These are phyloP conservation scores for Liasis olivaceus DNA, from an alignment of 2,797 vertebrate species.

Conservation along the genomic window DNA sequence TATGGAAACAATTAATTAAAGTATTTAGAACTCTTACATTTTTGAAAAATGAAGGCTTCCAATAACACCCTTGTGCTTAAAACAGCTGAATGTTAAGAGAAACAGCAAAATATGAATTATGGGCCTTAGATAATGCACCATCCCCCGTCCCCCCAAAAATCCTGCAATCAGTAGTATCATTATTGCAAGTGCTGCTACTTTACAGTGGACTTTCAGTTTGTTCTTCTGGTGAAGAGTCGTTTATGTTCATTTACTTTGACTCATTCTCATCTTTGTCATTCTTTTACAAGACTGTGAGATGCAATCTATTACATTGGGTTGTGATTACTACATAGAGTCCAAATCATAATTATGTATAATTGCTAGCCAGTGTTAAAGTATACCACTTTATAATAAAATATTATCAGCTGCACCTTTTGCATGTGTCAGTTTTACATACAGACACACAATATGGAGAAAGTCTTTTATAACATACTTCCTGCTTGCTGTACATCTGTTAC, in stretches of 20 bases:
- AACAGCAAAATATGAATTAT: constrained; percentile 45
- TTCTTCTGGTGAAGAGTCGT: constrained; percentile 82
- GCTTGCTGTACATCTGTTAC: constrained; percentile 58
- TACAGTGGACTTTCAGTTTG: constrained; percentile 77
- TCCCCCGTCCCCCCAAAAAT: constrained; percentile 53
- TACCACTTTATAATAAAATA: not conserved
- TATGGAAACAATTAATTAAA: constrained; percentile 5
- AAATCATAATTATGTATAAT: constrained; percentile 35
- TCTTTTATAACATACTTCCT: constrained; percentile 58
- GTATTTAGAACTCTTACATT: constrained; percentile 20
- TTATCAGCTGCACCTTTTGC: constrained; percentile 45
- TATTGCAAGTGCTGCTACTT: constrained; percentile 46
- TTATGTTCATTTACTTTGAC: constrained; percentile 65
- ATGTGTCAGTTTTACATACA: constrained; percentile 36
- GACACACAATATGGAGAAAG: constrained; percentile 39
- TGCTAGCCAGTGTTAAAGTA: constrained; percentile 42
- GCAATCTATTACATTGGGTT: constrained; percentile 26
- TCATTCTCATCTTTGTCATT: constrained; percentile 67
- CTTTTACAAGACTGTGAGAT: constrained; percentile 14
- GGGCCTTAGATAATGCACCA: not conserved
- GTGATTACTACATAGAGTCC: not conserved
- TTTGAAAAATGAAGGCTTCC: constrained; percentile 18
- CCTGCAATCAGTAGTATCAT: constrained; percentile 25
- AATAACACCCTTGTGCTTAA: constrained; percentile 71
- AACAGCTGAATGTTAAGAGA: constrained; percentile 30